Evolutionary conservation across 2,888 invertebrate genomes (phyloP), one percentile per base, ranked within the genome.

Genomic region (Synergus gifuensis): DNA sequence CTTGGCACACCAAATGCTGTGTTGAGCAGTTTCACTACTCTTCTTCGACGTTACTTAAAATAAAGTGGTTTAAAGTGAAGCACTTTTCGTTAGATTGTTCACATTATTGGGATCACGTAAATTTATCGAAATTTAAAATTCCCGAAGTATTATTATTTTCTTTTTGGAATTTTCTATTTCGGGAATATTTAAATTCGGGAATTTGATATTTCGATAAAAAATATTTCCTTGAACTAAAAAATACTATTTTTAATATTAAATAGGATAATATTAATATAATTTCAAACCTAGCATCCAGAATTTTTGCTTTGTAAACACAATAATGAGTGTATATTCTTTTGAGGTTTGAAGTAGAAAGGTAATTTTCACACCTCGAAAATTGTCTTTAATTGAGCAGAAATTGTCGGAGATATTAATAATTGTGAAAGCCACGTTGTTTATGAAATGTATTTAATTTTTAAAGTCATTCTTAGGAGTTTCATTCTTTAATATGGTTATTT

Each of bases 1-100:
- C 81, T 73, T 73, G 73, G 73, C 40, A 73, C 49, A 73, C 36
- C 11, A 36, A 73, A 73, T 36, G 49, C 54, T 16, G 73, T 73
- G 54, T 54, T 73, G n/a, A 73, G 73, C 54, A 36, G 66, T 42
- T 66, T 60, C 11, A 22, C 22, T 28, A 60, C 28, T 46, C 46
- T 67, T 67, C 44, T 67, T 73, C 73, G 22, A 28, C 54, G 8
- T 36, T 73, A 54, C 54, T 54, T 54, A 49, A 73, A 46, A 54
- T 9, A 73, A 73, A 73, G 73, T 36, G 8, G 1, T 73, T 54
- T 5, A 46, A 49, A 54, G 22, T 16, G 18, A 60, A 14, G 11
- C 49, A 36, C 14, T n/a, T 40, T 73, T 54, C 2, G 11, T 73
- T n/a, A 28, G n/a, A 54, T 54, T 36, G 54, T 4, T 63, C 36